These are phyloP conservation scores for Noctua janthina DNA, from an alignment of 2,888 invertebrate genomes.

Conservation along the genomic window DNA sequence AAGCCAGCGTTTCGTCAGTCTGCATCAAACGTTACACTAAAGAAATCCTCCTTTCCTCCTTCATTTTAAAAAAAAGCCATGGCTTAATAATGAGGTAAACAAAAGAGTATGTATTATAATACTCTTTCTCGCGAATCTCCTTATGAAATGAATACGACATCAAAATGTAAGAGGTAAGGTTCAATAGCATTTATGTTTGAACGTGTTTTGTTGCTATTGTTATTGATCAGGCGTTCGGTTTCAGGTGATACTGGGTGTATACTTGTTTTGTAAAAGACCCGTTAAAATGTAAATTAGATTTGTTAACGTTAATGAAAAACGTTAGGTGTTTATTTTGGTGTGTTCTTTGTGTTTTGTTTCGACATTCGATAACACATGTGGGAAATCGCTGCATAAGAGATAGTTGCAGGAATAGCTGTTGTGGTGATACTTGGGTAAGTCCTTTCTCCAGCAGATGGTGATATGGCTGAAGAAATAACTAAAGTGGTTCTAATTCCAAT, in stretches of 20 bases:
- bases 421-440: too few relatives aligned
- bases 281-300: too few relatives aligned
- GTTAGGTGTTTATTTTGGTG: background rate
- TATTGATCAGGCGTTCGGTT: conserved; percentile 53
- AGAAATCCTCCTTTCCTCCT: conserved; percentile 5
- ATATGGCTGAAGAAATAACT: background rate
- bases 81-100: conserved; percentile 14
- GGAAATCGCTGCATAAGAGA: too few relatives aligned
- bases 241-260: background rate
- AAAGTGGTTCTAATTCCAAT: background rate
- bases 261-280: background rate
- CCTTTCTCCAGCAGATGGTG: too few relatives aligned
- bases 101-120: conserved; percentile 16
- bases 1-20: background rate
- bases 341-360: background rate
- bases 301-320: background rate
- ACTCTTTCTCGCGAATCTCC: background rate
- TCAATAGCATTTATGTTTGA: conserved; percentile 31
- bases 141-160: conserved; percentile 4
- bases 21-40: conserved; percentile 1
- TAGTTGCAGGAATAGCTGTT: background rate
- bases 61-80: conserved; percentile 25
- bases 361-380: background rate
- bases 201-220: conserved; percentile 55
- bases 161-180: conserved; percentile 2